Conservation (phyloP, 2,888 invertebrate genomes). For the Mimumesa dahlbomi region DNA sequence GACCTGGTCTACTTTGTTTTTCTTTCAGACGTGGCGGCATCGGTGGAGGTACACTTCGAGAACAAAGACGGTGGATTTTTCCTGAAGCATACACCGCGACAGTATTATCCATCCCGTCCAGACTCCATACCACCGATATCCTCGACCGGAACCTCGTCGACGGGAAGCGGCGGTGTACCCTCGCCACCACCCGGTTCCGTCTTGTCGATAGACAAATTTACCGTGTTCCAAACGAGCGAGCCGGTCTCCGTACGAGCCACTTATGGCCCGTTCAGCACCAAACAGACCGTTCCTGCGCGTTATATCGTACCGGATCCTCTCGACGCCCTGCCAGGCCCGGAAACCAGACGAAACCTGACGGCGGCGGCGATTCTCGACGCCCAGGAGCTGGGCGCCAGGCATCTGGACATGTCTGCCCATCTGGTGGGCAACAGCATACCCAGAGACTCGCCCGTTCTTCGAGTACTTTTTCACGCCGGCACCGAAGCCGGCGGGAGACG, state of each 20-base stretch:
- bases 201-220: conserved; percentile 92
- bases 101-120: conserved; percentile 82
- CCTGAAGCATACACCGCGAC: conserved; percentile 90
- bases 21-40: conserved; percentile 85
- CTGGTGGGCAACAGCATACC: conserved; percentile 93
- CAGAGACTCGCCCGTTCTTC: conserved; percentile 93
- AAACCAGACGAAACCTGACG: conserved; percentile 70
- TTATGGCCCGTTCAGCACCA: conserved; percentile 97
- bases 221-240: conserved; percentile 94
- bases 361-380: conserved; percentile 82
- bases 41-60: conserved; percentile 95
- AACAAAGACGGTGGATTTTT: conserved; percentile 96
- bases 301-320: conserved; percentile 93
- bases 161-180: conserved; percentile 77
- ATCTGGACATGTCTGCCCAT: conserved; percentile 95
- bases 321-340: conserved; percentile 82
- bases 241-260: conserved; percentile 95
- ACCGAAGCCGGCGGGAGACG: conserved; percentile 91
- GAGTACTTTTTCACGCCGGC: conserved; percentile 96
- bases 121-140: conserved; percentile 64
- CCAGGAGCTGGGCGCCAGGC: conserved; percentile 86
- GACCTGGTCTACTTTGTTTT: conserved; percentile 14
- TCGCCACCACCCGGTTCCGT: conserved; percentile 84
- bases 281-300: conserved; percentile 95
- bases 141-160: conserved; percentile 44